A percentile compares a stretch with the other conserved stretches of the same genome.
phyloP scores from a whole-genome alignment of 2,113 vertebrate genomes.

The Brachypodius melanocephalos region DNA sequence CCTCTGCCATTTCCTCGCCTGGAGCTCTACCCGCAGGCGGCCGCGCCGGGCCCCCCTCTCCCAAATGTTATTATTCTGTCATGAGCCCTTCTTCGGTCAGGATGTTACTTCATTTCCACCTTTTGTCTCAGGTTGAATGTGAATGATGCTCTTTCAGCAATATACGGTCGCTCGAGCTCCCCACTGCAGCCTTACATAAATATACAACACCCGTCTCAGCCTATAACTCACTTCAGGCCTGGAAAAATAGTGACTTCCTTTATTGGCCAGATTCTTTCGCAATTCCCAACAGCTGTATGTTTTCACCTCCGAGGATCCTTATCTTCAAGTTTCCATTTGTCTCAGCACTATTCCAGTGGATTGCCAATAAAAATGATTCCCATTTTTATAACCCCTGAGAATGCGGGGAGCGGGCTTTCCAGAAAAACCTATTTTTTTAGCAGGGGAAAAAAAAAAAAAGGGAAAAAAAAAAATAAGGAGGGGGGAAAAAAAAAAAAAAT shows the following conservation, averaged over 20 bases:
- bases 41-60: conserved; percentile 74
- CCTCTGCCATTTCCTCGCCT: conserved; percentile 88
- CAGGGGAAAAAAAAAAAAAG: background rate
- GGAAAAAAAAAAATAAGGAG: background rate
- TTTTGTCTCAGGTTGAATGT: conserved; percentile 95
- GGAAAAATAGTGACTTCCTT: conserved; percentile 99
- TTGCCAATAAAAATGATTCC: conserved; percentile 85
- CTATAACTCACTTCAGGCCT: conserved; percentile 87
- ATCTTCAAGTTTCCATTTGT: conserved; percentile 87
- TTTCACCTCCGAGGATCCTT: conserved; percentile 83
- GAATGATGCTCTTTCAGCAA: conserved; percentile 98
- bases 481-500: background rate
- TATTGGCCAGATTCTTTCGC: conserved; percentile 91
- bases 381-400: conserved; percentile 84
- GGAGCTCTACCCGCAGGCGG: conserved; percentile 67
- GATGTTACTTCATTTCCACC: conserved; percentile 99
- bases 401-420: conserved; percentile 61
- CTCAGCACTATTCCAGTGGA: conserved; percentile 80
- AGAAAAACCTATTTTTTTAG: conserved; percentile 41
- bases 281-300: conserved; percentile 88
- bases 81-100: conserved; percentile 88
- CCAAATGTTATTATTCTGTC: conserved; percentile 94
- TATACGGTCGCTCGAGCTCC: conserved; percentile 91
- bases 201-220: conserved; percentile 90
- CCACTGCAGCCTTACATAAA: conserved; percentile 94